Conservation (phyloP, 2,113 vertebrate species). For the Emydocephalus ijimae region DNA sequence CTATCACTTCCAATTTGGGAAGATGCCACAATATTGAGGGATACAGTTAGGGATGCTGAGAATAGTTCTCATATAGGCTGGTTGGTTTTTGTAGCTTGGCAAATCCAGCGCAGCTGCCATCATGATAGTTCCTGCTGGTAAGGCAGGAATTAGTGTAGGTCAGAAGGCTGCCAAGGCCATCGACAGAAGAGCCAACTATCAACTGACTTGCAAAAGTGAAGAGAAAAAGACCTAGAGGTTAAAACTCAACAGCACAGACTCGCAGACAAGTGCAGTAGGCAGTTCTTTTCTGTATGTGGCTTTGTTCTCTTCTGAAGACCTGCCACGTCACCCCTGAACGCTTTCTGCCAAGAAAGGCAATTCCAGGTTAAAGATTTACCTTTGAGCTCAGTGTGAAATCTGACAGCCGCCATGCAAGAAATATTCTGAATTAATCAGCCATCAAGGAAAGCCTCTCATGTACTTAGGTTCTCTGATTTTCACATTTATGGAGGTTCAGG, state of each 20-base stretch:
- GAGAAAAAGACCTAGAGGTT: not conserved
- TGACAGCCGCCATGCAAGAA: not conserved
- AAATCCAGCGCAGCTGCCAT: not conserved
- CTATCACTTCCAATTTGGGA: slow-evolving; percentile 29
- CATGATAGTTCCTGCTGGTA: not conserved
- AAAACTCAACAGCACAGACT: not conserved
- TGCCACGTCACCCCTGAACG: not conserved
- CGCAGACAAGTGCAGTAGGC: not conserved
- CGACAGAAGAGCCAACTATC: not conserved
- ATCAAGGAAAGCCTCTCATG: not conserved
- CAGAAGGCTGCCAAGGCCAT: not conserved
- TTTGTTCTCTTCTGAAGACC: not conserved
- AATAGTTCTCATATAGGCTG: not conserved
- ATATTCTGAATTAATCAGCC: not conserved
- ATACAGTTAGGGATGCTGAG: not conserved
- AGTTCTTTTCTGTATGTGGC: not conserved
- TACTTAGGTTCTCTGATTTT: not conserved
- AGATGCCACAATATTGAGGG: not conserved
- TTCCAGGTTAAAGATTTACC: not conserved
- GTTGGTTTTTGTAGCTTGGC: not conserved
- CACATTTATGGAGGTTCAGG: not conserved
- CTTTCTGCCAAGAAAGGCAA: not conserved
- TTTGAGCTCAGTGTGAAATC: not conserved
- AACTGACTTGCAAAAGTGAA: not conserved
- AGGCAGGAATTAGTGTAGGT: not conserved